A percentile compares a stretch with the other conserved stretches of the same genome.
Evolutionary conservation across 2,797 vertebrate genomes (phyloP).

Genomic region (Channallabes apus): DNA sequence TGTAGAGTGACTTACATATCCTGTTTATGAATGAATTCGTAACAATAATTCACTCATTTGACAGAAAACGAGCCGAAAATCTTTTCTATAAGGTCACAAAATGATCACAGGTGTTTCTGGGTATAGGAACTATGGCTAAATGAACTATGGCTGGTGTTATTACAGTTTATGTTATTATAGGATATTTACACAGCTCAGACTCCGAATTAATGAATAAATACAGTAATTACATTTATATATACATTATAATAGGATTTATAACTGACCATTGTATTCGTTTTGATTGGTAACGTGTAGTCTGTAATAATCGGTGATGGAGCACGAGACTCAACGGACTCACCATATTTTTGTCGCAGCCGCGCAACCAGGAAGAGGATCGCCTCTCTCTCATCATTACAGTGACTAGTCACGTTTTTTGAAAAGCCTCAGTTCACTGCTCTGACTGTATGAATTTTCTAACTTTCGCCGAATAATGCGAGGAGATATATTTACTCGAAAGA

Average conservation of each 20-base stretch:
- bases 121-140: background rate
- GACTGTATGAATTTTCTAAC: background rate
- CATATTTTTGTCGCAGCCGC: slow-evolving; percentile 20
- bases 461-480: slow-evolving; percentile 13
- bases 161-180: background rate
- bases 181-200: background rate
- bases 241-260: background rate
- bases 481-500: slow-evolving; percentile 11
- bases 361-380: slow-evolving; percentile 54
- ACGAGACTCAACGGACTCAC: background rate
- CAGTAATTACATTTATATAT: background rate
- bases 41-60: background rate
- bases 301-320: background rate
- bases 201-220: background rate
- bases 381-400: slow-evolving; percentile 20
- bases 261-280: background rate
- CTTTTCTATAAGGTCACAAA: too few relatives aligned
- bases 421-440: background rate
- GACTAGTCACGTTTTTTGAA: background rate
- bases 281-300: background rate
- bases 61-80: background rate
- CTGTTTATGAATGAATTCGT: background rate
- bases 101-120: background rate
- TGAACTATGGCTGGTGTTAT: background rate
- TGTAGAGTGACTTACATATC: background rate